Evolutionary conservation across 2,797 vertebrate species (phyloP).

Genomic region (Lutjanus argentimaculatus): DNA sequence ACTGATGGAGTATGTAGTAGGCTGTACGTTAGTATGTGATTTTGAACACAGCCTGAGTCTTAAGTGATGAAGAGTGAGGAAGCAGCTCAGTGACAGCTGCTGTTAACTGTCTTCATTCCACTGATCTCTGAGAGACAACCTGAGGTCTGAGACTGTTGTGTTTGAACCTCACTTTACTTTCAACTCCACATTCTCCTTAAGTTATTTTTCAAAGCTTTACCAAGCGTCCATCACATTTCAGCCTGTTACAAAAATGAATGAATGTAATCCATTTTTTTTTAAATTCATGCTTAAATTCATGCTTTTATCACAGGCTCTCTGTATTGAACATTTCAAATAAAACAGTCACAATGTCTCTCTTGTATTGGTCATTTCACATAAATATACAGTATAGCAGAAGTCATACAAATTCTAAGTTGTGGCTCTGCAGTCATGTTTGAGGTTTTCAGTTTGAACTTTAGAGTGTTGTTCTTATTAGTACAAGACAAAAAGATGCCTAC

Average conservation of each 20-base stretch:
- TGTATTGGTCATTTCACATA: background rate
- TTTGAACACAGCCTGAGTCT: no score
- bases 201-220: slow-evolving; percentile 21
- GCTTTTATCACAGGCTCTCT: slow-evolving; percentile 27
- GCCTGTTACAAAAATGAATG: slow-evolving; percentile 8
- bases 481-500: no score
- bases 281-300: background rate
- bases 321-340: slow-evolving; percentile 47
- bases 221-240: slow-evolving; percentile 49
- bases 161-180: background rate
- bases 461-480: no score
- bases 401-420: background rate
- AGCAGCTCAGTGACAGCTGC: slow-evolving; percentile 7
- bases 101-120: slow-evolving; percentile 6
- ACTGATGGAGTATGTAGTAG: no score
- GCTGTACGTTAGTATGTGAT: no score
- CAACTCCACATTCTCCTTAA: background rate
- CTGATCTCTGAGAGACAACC: background rate
- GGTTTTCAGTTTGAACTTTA: no score
- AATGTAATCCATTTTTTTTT: slow-evolving; percentile 18
- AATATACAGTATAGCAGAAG: background rate
- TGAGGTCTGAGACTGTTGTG: background rate
- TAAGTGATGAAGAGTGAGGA: background rate
- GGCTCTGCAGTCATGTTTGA: no score
- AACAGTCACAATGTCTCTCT: slow-evolving; percentile 10